Evolutionary conservation across 2,888 invertebrate species (phyloP), one percentile per base, ranked within the genome.

Genomic region (Dermolepida albohirtum): DNA sequence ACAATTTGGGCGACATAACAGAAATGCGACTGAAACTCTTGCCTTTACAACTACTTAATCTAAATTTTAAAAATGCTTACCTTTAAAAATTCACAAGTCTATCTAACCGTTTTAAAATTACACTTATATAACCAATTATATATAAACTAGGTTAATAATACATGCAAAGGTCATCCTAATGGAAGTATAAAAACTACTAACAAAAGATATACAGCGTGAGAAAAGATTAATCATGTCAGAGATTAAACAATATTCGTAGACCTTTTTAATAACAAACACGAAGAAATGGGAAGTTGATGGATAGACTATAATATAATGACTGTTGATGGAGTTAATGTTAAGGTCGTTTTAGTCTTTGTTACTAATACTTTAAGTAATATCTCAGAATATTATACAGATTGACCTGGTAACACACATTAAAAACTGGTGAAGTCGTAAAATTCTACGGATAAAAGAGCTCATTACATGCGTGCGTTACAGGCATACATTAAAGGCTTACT

Each of bases 391-490:
- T 57, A 22, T 49, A 63, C 67, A 66, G 50, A 67, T 39, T 74
- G 74, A 74, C 73, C 72, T 67, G 50, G 55, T 74, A 72, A 71
- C 73, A 73, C 47, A 74, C 74, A 71, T 74, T 47, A 59, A 71
- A 22, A 49, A 64, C 64, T 51, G 40, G 39, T 40, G 50, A 16
- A 50, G 8, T 50, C 14, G 39, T 51, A 17, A 52, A 29, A 41
- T 43, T 63, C 16, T 50, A 49, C 39, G 17, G 39, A n/a, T 51
- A 27, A n/a, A 29, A 17, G n/a, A 27, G 14, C 52, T 7, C 16
- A 51, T 8, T 51, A 41, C 63, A 17, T 7, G 14, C 40, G 11
- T 47, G 22, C 22, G 22, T 22, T 22, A 22, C 22, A 22, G 4
- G 22, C 22, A 22, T 22, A 22, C 22, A 22, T 22, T 22, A 22